Percentiles rank a stretch among this genome's conserved stretches.
These are phyloP conservation scores for Chironomus striatipennis DNA, from an alignment of 1,140 invertebrate species.

Conservation along the genomic window DNA sequence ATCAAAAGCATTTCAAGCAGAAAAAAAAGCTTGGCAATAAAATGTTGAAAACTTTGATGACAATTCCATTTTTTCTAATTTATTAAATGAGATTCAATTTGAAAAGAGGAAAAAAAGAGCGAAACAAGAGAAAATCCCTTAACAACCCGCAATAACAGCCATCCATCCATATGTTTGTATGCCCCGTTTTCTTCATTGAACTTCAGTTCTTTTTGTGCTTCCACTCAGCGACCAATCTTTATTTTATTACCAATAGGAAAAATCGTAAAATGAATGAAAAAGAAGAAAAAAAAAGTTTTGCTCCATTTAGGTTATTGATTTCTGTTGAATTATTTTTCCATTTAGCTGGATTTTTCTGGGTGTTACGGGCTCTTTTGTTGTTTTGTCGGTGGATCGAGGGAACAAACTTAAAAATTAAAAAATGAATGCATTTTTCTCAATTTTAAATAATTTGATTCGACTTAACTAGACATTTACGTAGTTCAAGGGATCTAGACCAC, in stretches of 20 bases:
- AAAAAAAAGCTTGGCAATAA: not conserved
- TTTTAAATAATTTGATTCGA: too few species aligned
- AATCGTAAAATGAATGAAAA: too few species aligned
- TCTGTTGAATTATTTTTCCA: not conserved
- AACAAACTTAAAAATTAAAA: too few species aligned
- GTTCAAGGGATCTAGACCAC: too few species aligned
- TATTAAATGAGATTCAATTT: conserved; percentile 14
- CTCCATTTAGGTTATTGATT: conserved; percentile 22
- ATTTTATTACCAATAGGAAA: conserved; percentile 17
- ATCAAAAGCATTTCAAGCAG: not conserved
- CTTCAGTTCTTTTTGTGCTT: not conserved
- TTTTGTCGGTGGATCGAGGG: too few species aligned
- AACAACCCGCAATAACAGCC: not conserved
- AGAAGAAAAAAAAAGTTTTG: not conserved
- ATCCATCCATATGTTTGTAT: not conserved
- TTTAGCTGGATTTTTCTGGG: too few species aligned
- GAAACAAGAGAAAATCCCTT: not conserved
- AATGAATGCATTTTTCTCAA: too few species aligned
- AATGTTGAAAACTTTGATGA: conserved; percentile 2
- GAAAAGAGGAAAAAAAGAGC: not conserved
- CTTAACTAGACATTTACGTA: too few species aligned
- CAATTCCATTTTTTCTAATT: not conserved
- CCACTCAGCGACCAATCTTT: not conserved
- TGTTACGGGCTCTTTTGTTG: too few species aligned
- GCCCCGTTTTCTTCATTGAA: not conserved